Evolutionary conservation across 1,140 invertebrate genomes (phyloP), one percentile per base, ranked within the genome.

Genomic region (Trichoplusia ni): DNA sequence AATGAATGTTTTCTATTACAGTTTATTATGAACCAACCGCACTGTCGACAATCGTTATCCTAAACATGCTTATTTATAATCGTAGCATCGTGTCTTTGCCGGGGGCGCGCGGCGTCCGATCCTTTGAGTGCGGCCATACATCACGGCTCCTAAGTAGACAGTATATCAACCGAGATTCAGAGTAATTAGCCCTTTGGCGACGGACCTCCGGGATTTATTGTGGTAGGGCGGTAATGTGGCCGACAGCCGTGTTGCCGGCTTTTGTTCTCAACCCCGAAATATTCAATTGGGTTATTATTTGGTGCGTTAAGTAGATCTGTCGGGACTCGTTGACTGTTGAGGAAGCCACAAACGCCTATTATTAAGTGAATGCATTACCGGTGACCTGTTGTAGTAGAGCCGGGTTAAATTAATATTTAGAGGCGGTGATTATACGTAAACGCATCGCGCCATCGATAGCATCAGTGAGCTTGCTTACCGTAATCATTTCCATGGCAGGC

Each of bases 121-220:
- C 82, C 85, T 90, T 90, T 90, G 85, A 80, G 61, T 71, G 67
- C 64, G 63, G 65, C 77, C 85, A 90, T 90, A 88, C 84, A 90
- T 90, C 87, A 90, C 87, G 66, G 70, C 40, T 68, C 75, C 83
- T 88, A 90, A 88, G 87, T 90, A 90, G 87, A 90, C 87, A 90
- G 85, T 90, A 90, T 90, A 90, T 90, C 87, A 90, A 84, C 81
- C 75, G 81, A 79, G 84, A 86, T 87, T 79, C 86, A 81, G 83
- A 86, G 87, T 90, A 90, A 90, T 90, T 90, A 90, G 87, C 75
- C 87, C 85, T 46, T 65, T 86, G 81, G 87, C 85, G 84, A 90
- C 84, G 77, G 84, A 90, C 79, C 84, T 79, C 81, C 77, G 72
- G 79, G 82, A 90, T 90, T 90, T 90, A 90, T 90, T 79, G 84